Evolutionary conservation across 2,113 vertebrate genomes (phyloP), one percentile per base, ranked within the genome.

Genomic region (Malurus cyaneus): DNA sequence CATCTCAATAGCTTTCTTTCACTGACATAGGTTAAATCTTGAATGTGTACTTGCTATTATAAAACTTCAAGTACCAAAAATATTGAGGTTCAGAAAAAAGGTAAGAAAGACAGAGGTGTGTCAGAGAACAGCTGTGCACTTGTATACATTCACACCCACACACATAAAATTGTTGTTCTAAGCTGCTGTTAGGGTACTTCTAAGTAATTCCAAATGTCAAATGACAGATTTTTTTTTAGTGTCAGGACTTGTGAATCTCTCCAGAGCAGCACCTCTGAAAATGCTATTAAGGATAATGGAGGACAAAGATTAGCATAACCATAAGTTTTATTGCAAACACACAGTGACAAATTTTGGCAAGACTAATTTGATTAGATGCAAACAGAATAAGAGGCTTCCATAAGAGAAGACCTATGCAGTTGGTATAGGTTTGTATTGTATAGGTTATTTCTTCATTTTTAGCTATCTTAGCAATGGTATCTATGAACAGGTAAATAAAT

Each of bases 171-270:
- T 86, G 92, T 80, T 89, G 52, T 92, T 87, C 50, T 91, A 78
- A 85, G 77, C 67, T 91, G 36, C 65, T 76, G 39, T 78, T 94
- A 77, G n/a, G n/a, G 13, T 88, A 65, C 78, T 88, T 91, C 66
- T 83, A 78, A 87, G 70, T 89, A 69, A 88, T 83, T 94, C 26
- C 39, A 94, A 95, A 96, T 94, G 91, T 86, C 86, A 96, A 61
- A 83, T 73, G 36, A 14, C 60, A 76, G 56, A 47, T 86, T 94
- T 77, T 94, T 94, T 83, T 88, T 15, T 87, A 94, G 95, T 95
- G 83, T 94, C 82, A 93, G 59, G 80, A 70, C 71, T 93, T 59
- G 18, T 70, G 46, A 57, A 59, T 41, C 67, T 94, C 71, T 76
- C 71, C 72, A 36, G 83, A 89, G 61, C 41, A 86, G 25, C 20